Conservation (phyloP, 2,888 invertebrate genomes). For the Argyresthia albistria region DNA sequence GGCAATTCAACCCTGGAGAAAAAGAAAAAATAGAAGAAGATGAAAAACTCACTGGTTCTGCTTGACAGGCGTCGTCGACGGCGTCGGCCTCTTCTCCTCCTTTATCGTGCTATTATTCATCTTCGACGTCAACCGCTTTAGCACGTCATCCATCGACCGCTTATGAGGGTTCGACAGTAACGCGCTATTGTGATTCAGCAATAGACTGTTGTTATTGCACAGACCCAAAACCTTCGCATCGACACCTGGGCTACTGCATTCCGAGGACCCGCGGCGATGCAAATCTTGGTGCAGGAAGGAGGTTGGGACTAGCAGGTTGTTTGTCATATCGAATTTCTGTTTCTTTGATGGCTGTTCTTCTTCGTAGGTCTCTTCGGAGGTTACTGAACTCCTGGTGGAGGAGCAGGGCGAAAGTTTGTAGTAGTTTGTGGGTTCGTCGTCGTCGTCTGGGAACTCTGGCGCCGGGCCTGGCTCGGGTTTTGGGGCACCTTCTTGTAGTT, state of each 20-base stretch:
- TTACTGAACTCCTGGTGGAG: slow-evolving; percentile 58
- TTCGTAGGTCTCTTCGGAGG: slow-evolving; percentile 75
- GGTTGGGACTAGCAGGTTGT: slow-evolving; percentile 68
- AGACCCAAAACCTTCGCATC: slow-evolving; percentile 77
- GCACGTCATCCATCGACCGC: slow-evolving; percentile 92
- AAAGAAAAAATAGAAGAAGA: not conserved
- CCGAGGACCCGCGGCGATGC: slow-evolving; percentile 73
- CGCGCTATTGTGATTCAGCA: slow-evolving; percentile 75
- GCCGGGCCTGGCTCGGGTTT: slow-evolving; percentile 65
- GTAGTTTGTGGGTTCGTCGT: slow-evolving; percentile 53
- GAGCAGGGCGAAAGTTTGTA: slow-evolving; percentile 65
- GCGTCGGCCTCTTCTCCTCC: slow-evolving; percentile 80
- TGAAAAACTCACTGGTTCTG: slow-evolving; percentile 59
- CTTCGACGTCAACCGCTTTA: slow-evolving; percentile 88
- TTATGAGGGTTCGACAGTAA: slow-evolving; percentile 72
- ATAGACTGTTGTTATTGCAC: slow-evolving; percentile 76
- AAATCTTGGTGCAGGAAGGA: slow-evolving; percentile 66
- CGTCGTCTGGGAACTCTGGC: slow-evolving; percentile 56
- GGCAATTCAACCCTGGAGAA: no score
- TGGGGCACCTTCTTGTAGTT: slow-evolving; percentile 84
- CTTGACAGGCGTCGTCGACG: slow-evolving; percentile 77
- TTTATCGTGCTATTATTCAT: slow-evolving; percentile 84
- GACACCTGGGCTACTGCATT: slow-evolving; percentile 81
- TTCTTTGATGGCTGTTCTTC: slow-evolving; percentile 75
- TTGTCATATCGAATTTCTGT: slow-evolving; percentile 76